These are phyloP conservation scores for Daboia siamensis DNA, from an alignment of 2,113 vertebrate genomes.

Conservation along the genomic window DNA sequence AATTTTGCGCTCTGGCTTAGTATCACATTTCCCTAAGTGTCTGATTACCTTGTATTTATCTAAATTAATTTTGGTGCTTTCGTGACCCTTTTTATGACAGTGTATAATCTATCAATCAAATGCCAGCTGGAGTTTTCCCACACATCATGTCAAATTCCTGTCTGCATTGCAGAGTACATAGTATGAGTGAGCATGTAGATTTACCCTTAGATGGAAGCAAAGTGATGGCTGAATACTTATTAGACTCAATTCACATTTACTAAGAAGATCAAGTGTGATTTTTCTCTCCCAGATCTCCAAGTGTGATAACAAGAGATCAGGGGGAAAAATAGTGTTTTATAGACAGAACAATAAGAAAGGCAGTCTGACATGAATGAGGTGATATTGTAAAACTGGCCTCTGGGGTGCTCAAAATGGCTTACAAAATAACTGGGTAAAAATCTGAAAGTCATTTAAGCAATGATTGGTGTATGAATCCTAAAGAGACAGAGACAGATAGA, in stretches of 20 bases:
- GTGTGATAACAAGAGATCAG: background rate
- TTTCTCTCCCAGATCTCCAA: background rate
- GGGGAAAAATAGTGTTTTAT: background rate
- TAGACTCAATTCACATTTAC: constrained; percentile 19
- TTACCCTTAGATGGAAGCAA: background rate
- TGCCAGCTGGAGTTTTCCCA: constrained; percentile 40
- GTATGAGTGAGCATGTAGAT: background rate
- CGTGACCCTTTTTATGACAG: constrained; percentile 30
- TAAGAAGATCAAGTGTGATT: constrained; percentile 23
- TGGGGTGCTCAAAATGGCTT: background rate
- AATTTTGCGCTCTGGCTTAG: constrained; percentile 27
- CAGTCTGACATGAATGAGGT: no score
- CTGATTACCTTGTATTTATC: constrained; percentile 55
- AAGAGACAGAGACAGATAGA: background rate
- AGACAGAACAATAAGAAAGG: background rate
- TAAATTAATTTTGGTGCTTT: constrained; percentile 57
- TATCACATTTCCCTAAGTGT: constrained; percentile 39
- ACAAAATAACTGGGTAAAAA: background rate
- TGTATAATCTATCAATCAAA: constrained; percentile 56
- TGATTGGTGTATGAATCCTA: background rate
- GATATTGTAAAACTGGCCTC: background rate
- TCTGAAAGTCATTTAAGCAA: background rate
- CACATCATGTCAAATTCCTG: constrained; percentile 31
- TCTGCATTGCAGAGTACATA: constrained; percentile 31
- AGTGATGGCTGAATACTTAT: background rate